Evolutionary conservation across 2,797 vertebrate species (phyloP), one percentile per base, ranked within the genome.

Genomic region (Otolemur crassicaudatus): DNA sequence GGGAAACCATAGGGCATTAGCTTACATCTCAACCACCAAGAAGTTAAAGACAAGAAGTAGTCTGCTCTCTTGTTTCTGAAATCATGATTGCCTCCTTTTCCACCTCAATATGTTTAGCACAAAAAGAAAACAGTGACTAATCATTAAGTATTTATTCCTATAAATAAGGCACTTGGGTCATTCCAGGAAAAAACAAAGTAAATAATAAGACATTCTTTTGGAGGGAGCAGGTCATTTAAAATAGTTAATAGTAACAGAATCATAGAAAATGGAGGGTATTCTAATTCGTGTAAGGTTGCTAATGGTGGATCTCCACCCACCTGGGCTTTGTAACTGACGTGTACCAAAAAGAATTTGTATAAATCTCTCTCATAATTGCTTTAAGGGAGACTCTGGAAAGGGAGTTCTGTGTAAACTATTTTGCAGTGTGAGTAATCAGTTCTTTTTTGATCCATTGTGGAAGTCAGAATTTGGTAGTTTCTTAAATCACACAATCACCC

Each of bases 401-500:
- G 23, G 9, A 89, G 6, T 60, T 31, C 37, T 75, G 12, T 31
- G 27, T 86, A 69, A 94, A 94, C 61, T 34, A 11, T 94, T 85
- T 88, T 56, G 5, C 20, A 49, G 5, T 81, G 25, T 29, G 37
- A 77, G 4, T 81, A 29, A 61, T 73, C 40, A 80, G 5, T 7
- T 87, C 23, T 83, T 90, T 13, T 65, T 37, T 53, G 49, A 37
- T 83, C 7, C 67, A 13, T 58, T 85, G 1, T 93, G 10, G 31
- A 91, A 84, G 25, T 86, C 53, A 96, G 40, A 94, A 80, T 79
- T 73, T 75, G 34, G 25, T 22, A 49, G 31, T 77, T 82, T 89
- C 65, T 92, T 92, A 90, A 95, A 92, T 83, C n/a, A 75, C 23
- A 49, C 13, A 88, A 73, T 91, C 82, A 73, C 8, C 37, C 27